These are phyloP conservation scores for Papilio demoleus DNA, from an alignment of 2,888 invertebrate genomes.

Conservation along the genomic window DNA sequence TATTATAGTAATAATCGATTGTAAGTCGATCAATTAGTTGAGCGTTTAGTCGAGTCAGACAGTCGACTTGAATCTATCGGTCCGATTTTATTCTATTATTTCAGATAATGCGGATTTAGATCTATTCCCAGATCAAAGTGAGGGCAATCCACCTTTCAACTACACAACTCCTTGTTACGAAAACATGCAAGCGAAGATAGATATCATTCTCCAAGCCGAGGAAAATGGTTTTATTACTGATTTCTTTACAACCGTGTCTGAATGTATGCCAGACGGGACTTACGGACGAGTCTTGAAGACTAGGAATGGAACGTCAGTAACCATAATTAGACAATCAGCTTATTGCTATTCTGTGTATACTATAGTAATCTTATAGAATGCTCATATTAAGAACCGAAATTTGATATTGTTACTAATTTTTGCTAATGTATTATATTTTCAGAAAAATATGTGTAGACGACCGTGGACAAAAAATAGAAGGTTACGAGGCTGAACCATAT, in stretches of 20 bases:
- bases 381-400: too few relatives aligned
- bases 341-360: too few relatives aligned
- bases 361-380: too few relatives aligned
- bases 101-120: slow-evolving; percentile 65
- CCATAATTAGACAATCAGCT: not conserved
- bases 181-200: slow-evolving; percentile 51
- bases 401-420: too few relatives aligned
- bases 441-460: slow-evolving; percentile 85
- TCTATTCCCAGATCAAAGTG: slow-evolving; percentile 58
- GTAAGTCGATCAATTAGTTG: too few relatives aligned
- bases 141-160: slow-evolving; percentile 61
- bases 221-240: slow-evolving; percentile 66
- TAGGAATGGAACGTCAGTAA: slow-evolving; percentile 63
- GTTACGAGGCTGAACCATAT: slow-evolving; percentile 71
- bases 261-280: slow-evolving; percentile 71
- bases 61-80: not conserved
- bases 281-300: slow-evolving; percentile 57
- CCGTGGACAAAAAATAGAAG: slow-evolving; percentile 77
- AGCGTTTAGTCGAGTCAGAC: not conserved
- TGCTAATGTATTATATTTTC: slow-evolving; percentile 45
- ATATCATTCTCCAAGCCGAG: slow-evolving; percentile 57
- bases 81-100: slow-evolving; percentile 34
- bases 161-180: slow-evolving; percentile 69
- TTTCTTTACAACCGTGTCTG: slow-evolving; percentile 55
- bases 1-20: too few relatives aligned